A percentile compares a stretch with the other conserved stretches of the same genome.
phyloP scores from a whole-genome alignment of 2,888 invertebrate species.

The Petrolisthes manimaculis region DNA sequence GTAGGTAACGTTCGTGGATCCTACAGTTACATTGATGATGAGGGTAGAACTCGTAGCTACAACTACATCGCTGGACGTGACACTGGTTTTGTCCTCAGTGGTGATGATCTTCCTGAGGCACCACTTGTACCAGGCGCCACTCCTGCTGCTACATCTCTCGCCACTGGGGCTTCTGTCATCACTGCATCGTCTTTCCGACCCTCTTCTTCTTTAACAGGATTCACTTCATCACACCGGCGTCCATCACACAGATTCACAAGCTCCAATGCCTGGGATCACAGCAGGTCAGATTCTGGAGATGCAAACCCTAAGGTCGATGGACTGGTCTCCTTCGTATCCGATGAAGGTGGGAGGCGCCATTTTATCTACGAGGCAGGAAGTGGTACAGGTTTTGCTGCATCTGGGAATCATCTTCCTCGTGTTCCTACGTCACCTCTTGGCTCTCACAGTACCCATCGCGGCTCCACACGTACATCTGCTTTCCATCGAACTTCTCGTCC shows the following conservation, averaged over 20 bases:
- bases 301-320: conserved; percentile 65
- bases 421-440: conserved; percentile 18
- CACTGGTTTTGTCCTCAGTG: conserved; percentile 62
- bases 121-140: conserved; percentile 5
- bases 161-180: not conserved
- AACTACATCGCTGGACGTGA: conserved; percentile 59
- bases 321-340: conserved; percentile 65
- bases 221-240: not conserved
- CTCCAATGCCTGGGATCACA: conserved; percentile 64
- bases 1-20: conserved; percentile 59
- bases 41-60: conserved; percentile 55
- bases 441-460: not conserved
- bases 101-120: conserved; percentile 28
- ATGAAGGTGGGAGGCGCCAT: conserved; percentile 65
- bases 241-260: not conserved
- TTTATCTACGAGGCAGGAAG: conserved; percentile 66
- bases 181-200: not conserved
- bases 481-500: not conserved
- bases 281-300: conserved; percentile 65
- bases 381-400: conserved; percentile 62
- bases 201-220: not conserved
- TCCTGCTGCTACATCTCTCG: conserved; percentile 32
- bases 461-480: not conserved
- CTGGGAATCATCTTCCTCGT: conserved; percentile 58
- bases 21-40: conserved; percentile 59